Base-by-base conservation (phyloP, 2,797 vertebrate genomes). In the Enteromius anoplus region DNA sequence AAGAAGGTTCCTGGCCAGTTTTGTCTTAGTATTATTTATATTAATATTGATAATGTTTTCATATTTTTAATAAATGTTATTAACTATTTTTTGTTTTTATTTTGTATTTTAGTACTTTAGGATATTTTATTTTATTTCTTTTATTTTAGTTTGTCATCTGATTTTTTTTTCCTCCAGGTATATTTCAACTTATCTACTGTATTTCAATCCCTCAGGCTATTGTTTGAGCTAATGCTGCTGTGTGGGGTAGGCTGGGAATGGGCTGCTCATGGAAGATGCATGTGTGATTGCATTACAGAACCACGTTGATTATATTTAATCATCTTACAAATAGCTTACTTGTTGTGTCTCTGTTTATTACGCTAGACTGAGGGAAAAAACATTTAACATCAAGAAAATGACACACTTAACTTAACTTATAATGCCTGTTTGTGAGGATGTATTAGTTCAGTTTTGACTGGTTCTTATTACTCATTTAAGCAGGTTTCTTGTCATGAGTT, bases 401-500 rank as follows among this genome's bases (percentile, higher is more conserved):
- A 32, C 26, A 51, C 70, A 53, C 19, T 34, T 29, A 72, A 47
- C 17, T 53, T 72, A 19, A 71, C 15, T 49, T 51, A 51, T 11
- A 32, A 32, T 53, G 26, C 5, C 26, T 53, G 47, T 73, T n/a
- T 73, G 29, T 53, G 29, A n/a, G 10, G 10, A 14, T 51, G 21
- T 34, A 53, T 73, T 73, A 53, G 17, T 73, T 32, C 47, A 73
- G 26, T 53, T 62, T 73, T 73, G 47, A 32, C 70, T 72, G 70
- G 9, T 51, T 51, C 17, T 12, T 53, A 53, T 12, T 51, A 3
- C 17, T 49, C 17, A 12, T 34, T 73, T 53, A 34, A 73, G 9
- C 29, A 34, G 47, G 47, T 73, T 34, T 12, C 10, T 53, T 53
- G 17, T 51, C 5, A 5, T 73, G 29, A 34, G 49, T 10, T 73